Percentiles rank a stretch among this genome's conserved stretches.
Evolutionary conservation across 2,113 vertebrate species (phyloP).

Genomic region (Hucho hucho): DNA sequence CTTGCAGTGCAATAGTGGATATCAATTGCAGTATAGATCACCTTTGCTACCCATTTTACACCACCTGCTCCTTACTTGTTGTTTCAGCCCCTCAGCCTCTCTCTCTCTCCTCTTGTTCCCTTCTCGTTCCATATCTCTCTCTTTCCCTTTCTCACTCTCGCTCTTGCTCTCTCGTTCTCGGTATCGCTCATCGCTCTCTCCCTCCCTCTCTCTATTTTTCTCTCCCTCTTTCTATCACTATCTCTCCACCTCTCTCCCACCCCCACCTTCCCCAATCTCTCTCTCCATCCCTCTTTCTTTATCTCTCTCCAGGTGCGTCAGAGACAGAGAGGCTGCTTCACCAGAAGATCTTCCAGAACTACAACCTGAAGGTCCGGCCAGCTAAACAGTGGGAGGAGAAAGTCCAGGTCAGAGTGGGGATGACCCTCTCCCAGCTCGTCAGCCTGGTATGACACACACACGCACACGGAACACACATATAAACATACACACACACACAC

Average conservation of each 20-base stretch:
- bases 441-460: slow-evolving; percentile 78
- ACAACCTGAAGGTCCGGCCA: slow-evolving; percentile 81
- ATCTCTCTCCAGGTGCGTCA: slow-evolving; percentile 52
- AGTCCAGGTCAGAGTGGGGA: slow-evolving; percentile 82
- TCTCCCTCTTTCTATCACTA: too few species aligned
- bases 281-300: too few species aligned
- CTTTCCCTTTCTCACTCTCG: not conserved
- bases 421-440: slow-evolving; percentile 86
- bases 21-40: too few species aligned
- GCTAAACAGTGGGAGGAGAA: slow-evolving; percentile 73
- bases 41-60: too few species aligned
- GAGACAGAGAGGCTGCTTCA: slow-evolving; percentile 75
- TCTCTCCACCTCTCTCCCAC: too few species aligned
- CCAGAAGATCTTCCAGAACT: slow-evolving; percentile 76
- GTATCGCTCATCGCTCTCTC: too few species aligned
- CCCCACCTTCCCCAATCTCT: too few species aligned
- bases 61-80: not conserved
- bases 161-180: too few species aligned
- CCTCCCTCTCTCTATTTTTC: too few species aligned
- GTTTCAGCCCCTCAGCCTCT: not conserved
- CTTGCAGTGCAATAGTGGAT: too few species aligned
- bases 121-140: not conserved
- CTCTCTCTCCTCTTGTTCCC: not conserved
- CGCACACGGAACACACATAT: slow-evolving; percentile 1
- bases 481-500: slow-evolving; percentile 13